A percentile compares a stretch with the other conserved stretches of the same genome.
Evolutionary conservation across 2,888 invertebrate species (phyloP).

Genomic region (Holacanthella duospinosa): DNA sequence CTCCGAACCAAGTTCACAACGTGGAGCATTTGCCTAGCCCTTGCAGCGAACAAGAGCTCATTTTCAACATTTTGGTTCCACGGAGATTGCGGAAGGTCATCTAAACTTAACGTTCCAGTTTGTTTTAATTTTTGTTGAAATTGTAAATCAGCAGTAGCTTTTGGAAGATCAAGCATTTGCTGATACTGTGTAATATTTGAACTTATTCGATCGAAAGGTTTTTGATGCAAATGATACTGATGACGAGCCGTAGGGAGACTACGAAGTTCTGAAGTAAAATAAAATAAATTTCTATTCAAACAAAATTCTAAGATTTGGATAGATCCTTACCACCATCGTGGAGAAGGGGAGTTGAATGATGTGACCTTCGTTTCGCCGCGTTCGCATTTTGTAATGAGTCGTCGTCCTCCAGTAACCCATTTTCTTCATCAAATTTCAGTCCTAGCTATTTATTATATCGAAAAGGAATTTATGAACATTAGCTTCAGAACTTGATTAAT

Average conservation of each 20-base stretch:
- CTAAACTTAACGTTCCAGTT: not conserved
- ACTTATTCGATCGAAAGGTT: not conserved
- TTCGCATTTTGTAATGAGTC: not conserved
- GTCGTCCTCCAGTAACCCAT: not conserved
- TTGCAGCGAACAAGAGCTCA: not conserved
- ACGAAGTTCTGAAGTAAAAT: not conserved
- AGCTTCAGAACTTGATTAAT: too few relatives aligned
- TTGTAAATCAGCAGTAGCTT: not conserved
- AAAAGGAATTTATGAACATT: too few relatives aligned
- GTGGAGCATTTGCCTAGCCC: not conserved
- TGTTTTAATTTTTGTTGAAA: not conserved
- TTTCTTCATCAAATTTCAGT: not conserved
- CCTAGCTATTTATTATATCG: too few relatives aligned
- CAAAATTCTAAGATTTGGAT: not conserved
- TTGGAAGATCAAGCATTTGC: not conserved
- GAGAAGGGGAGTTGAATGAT: not conserved
- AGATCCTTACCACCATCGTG: not conserved
- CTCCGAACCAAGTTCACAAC: not conserved
- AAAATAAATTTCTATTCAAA: not conserved
- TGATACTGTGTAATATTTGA: not conserved
- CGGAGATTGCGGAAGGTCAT: not conserved
- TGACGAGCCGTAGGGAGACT: not conserved
- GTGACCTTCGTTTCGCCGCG: not conserved
- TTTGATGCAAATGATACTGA: not conserved
- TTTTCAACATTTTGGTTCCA: not conserved